Evolutionary conservation across 2,113 vertebrate genomes (phyloP).

Genomic region (Lagenorhynchus albirostris): DNA sequence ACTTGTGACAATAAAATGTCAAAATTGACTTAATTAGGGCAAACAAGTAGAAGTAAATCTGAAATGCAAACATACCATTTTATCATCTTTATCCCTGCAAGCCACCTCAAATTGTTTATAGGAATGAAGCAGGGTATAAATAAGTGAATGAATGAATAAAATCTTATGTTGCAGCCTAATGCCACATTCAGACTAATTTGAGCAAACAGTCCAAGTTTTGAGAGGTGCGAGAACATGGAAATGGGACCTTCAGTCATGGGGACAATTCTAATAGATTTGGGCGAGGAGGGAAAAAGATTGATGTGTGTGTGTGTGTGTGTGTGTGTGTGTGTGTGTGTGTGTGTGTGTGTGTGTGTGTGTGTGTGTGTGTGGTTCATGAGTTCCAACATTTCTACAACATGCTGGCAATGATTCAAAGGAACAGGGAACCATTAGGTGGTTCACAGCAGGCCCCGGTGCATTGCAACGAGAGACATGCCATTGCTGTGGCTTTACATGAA

Average conservation of each 20-base stretch:
- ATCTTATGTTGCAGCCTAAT: background rate
- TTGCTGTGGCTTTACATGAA: constrained; percentile 2
- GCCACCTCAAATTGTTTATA: background rate
- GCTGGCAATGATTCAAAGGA: background rate
- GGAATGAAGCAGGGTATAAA: background rate
- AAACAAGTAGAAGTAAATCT: background rate
- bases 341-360: no score
- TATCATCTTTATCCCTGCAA: background rate
- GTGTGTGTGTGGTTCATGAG: background rate
- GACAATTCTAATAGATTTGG: background rate
- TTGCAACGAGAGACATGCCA: background rate
- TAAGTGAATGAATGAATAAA: background rate
- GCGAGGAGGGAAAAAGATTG: background rate
- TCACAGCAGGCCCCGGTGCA: background rate
- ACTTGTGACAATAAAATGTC: constrained; percentile 45
- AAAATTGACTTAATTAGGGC: constrained; percentile 49
- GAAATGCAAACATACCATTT: constrained; percentile 25
- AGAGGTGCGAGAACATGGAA: background rate
- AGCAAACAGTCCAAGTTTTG: background rate
- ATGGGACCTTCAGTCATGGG: background rate
- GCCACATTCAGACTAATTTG: no score
- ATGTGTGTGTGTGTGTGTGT: no score
- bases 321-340: background rate
- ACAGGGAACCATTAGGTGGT: background rate
- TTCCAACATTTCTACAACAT: background rate